Percentiles rank a stretch among this genome's conserved stretches.
phyloP scores from a whole-genome alignment of 2,888 invertebrate species.

The Athalia cordata region DNA sequence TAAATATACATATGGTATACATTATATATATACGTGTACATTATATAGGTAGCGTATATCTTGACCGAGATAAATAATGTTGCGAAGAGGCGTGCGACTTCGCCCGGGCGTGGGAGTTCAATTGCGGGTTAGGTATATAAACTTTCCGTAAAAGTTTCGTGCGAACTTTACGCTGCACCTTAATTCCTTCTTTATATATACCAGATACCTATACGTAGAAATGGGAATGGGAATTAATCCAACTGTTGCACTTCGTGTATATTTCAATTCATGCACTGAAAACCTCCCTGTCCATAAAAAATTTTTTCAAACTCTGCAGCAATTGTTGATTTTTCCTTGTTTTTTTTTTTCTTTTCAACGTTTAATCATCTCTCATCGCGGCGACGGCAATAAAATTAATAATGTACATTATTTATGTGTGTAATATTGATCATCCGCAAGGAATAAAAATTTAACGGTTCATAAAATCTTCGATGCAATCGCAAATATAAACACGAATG shows the following conservation, averaged over 20 bases:
- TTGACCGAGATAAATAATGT: slow-evolving; percentile 25
- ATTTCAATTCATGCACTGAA: no score
- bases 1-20: neutral
- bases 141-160: neutral
- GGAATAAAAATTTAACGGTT: slow-evolving; percentile 1
- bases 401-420: neutral
- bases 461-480: neutral
- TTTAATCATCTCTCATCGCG: no score
- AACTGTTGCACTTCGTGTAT: no score
- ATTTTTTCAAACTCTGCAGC: no score
- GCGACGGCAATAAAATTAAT: neutral
- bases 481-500: neutral
- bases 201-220: neutral
- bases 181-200: neutral
- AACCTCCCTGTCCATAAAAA: no score
- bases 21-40: neutral
- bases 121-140: neutral
- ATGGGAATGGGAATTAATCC: neutral
- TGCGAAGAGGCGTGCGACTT: slow-evolving; percentile 20
- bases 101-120: slow-evolving; percentile 35
- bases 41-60: slow-evolving; percentile 13
- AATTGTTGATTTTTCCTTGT: no score
- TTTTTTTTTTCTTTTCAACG: no score
- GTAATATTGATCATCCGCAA: neutral
- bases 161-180: neutral